These are phyloP conservation scores for Cynopterus brachyotis DNA, from an alignment of 2,113 vertebrate genomes.

Conservation along the genomic window DNA sequence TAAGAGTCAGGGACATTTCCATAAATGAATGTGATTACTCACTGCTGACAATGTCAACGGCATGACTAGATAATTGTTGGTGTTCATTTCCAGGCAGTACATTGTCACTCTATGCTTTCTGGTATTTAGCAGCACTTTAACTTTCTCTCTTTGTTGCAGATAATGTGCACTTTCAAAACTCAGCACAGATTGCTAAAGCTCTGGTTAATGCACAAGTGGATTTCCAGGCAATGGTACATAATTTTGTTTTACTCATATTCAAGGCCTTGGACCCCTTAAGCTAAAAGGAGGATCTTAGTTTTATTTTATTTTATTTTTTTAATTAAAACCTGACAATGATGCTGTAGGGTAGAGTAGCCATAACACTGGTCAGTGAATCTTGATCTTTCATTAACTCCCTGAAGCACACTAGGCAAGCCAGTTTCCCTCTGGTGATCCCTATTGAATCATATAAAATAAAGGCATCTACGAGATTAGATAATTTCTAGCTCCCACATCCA, in stretches of 20 bases:
- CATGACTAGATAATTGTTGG: slow-evolving; percentile 83
- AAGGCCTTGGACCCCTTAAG: slow-evolving; percentile 24
- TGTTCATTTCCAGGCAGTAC: slow-evolving; percentile 82
- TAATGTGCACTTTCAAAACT: slow-evolving; percentile 99
- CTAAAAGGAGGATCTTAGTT: neutral
- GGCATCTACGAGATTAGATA: neutral
- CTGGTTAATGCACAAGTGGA: slow-evolving; percentile 95
- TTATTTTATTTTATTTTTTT: neutral
- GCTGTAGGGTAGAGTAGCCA: neutral
- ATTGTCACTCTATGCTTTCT: slow-evolving; percentile 80
- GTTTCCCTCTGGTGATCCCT: neutral
- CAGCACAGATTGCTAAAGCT: slow-evolving; percentile 97
- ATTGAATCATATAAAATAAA: neutral
- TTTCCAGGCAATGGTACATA: slow-evolving; percentile 97
- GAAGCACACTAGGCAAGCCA: neutral
- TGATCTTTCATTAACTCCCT: neutral
- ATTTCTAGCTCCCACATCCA: neutral
- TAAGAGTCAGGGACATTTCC: slow-evolving; percentile 84
- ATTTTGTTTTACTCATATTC: slow-evolving; percentile 46
- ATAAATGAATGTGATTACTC: slow-evolving; percentile 79
- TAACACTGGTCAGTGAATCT: neutral
- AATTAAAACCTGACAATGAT: slow-evolving; percentile 20
- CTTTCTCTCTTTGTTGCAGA: slow-evolving; percentile 86
- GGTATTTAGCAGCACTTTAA: slow-evolving; percentile 81
- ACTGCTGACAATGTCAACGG: slow-evolving; percentile 83